These are phyloP conservation scores for Borostomias antarcticus DNA, from an alignment of 2,797 vertebrate genomes.

Conservation along the genomic window DNA sequence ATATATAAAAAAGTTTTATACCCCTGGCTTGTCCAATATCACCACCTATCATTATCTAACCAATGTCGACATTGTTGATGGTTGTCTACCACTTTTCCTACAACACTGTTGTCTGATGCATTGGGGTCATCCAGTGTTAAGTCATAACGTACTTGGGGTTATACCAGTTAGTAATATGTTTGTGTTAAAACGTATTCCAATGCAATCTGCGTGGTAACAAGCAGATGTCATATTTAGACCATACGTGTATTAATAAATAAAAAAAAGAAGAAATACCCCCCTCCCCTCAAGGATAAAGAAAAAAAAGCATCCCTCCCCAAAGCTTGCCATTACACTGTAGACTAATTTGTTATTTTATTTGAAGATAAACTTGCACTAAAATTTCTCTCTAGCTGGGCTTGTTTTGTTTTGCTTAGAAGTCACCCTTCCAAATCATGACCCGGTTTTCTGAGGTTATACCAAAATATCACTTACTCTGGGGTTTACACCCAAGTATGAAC, in stretches of 20 bases:
- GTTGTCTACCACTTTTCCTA: no score
- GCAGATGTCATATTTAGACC: neutral
- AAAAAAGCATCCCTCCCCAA: no score
- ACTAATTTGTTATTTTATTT: no score
- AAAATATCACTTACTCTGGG: slow-evolving; percentile 59
- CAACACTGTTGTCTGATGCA: no score
- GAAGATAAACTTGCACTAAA: no score
- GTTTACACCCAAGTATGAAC: slow-evolving; percentile 65
- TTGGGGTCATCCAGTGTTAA: no score
- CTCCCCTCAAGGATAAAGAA: no score
- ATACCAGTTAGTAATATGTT: neutral
- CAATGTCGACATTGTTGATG: no score
- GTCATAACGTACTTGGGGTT: no score
- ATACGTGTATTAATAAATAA: no score
- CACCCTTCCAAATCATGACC: slow-evolving; percentile 44
- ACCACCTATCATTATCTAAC: neutral
- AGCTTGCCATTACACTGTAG: no score
- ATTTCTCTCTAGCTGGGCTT: slow-evolving; percentile 24
- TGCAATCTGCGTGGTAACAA: neutral
- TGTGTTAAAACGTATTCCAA: neutral
- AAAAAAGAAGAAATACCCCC: no score
- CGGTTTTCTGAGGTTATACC: slow-evolving; percentile 65
- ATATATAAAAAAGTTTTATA: slow-evolving; percentile 11
- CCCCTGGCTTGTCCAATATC: neutral
- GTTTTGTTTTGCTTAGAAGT: slow-evolving; percentile 52